Percentiles rank a stretch among this genome's conserved stretches.
Conservation (phyloP, 2,113 vertebrate species). For the Turnix velox region DNA sequence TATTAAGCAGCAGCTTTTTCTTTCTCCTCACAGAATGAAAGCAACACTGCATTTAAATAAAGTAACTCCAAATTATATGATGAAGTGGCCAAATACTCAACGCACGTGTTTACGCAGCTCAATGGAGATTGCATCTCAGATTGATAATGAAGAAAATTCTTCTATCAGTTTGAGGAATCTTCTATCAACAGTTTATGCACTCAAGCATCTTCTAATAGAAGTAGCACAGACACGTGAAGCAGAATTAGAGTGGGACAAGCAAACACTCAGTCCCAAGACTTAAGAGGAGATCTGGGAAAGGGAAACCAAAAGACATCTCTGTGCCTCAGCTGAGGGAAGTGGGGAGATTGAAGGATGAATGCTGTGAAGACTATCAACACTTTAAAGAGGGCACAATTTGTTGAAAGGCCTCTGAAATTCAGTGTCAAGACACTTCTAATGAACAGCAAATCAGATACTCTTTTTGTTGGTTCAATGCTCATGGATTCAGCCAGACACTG, state of each 20-base stretch:
- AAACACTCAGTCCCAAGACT: neutral
- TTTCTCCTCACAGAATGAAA: neutral
- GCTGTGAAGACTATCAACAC: neutral
- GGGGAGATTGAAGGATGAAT: neutral
- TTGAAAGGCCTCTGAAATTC: neutral
- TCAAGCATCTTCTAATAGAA: neutral
- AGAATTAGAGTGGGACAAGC: neutral
- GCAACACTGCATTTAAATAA: neutral
- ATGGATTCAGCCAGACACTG: neutral
- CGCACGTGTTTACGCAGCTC: neutral
- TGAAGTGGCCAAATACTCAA: neutral
- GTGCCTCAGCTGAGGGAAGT: fast-evolving
- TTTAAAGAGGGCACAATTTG: neutral
- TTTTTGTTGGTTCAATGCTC: neutral
- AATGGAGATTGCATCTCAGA: neutral
- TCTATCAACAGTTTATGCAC: neutral
- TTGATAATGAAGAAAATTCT: neutral
- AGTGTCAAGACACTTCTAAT: neutral
- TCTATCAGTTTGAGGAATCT: neutral
- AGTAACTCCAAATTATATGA: neutral
- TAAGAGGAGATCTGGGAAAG: neutral
- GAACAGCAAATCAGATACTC: neutral
- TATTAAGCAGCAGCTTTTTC: neutral
- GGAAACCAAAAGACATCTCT: neutral
- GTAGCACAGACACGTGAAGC: neutral